Evolutionary conservation across 2,797 vertebrate species (phyloP).

Genomic region (Echeneis naucrates): DNA sequence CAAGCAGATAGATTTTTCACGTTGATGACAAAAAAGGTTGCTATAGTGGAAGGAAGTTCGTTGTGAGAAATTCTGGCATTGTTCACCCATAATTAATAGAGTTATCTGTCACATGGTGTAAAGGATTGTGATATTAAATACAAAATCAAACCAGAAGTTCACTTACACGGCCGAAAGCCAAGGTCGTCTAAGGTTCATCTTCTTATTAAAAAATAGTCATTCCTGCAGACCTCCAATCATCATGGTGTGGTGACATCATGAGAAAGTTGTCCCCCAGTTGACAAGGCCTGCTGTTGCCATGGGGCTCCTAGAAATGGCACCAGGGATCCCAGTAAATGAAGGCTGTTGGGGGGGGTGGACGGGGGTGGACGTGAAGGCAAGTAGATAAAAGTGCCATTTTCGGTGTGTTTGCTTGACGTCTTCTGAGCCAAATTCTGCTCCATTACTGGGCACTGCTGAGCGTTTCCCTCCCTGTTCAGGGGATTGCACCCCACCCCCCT

Average conservation of each 20-base stretch:
- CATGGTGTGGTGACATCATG: slow-evolving; percentile 82
- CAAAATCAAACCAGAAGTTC: neutral
- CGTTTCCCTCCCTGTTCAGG: neutral
- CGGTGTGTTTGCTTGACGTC: slow-evolving; percentile 79
- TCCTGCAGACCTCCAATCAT: slow-evolving; percentile 38
- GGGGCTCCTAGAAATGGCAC: slow-evolving; percentile 77
- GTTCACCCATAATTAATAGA: neutral
- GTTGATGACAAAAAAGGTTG: slow-evolving; percentile 58
- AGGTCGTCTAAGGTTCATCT: neutral
- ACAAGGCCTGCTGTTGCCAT: slow-evolving; percentile 81
- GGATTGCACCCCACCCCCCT: too few species aligned
- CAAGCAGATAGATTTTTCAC: slow-evolving; percentile 41
- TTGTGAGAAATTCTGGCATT: slow-evolving; percentile 20
- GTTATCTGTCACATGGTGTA: neutral
- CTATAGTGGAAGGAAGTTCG: slow-evolving; percentile 50
- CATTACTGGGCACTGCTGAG: slow-evolving; percentile 63
- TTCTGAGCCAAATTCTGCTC: slow-evolving; percentile 65
- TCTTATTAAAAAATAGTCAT: slow-evolving; percentile 11
- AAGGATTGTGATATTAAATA: neutral
- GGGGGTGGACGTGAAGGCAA: slow-evolving; percentile 62
- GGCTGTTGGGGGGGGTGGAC: slow-evolving; percentile 71
- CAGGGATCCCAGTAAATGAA: slow-evolving; percentile 75
- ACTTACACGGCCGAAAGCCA: slow-evolving; percentile 2
- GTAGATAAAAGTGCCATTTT: slow-evolving; percentile 83
- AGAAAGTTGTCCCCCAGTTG: slow-evolving; percentile 80